Evolutionary conservation across 2,113 vertebrate species (phyloP), one percentile per base, ranked within the genome.

Genomic region (Elgaria multicarinata): DNA sequence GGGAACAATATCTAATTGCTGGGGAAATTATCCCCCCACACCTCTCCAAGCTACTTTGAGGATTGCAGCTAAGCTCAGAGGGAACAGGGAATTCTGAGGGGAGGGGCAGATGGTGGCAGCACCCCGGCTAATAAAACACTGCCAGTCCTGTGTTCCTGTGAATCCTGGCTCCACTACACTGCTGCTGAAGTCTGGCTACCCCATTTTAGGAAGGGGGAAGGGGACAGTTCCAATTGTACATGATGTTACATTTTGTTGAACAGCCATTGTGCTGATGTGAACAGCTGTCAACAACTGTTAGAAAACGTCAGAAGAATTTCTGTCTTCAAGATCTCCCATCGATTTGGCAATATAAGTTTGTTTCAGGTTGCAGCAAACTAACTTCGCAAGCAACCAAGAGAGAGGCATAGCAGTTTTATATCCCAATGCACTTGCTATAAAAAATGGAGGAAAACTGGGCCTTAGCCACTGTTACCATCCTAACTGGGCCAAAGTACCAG

Each of bases 401-500:
- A 62, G 88, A 95, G 2, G 3, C 55, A 39, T 71, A n/a, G 42
- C 6, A 67, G 44, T 33, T n/a, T 78, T 55, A 84, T 86, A 31
- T 92, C 89, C 46, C 75, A 75, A 16, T 91, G 33, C 36, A 62
- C 16, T 55, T 87, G 0, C 46, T 86, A 12, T 62, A 92, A 88
- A 93, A n/a, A 94, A 77, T 76, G 50, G 83, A 90, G 88, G 42
- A 89, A 92, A 83, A 72, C 3, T 2, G 24, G 39, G 58, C 91
- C 87, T n/a, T 1, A 8, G 69, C 39, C 72, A 92, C 42, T 81
- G 90, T 92, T 90, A 39, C 78, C 36, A 53, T 33, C 66, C 53
- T 85, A 91, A 93, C 74, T 93, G 55, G 42, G 67, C 83, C 85
- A 90, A 92, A 90, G 87, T 87, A 62, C 12, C 75, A 85, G 62